These are phyloP conservation scores for Marmota monax DNA, from an alignment of 2,113 vertebrate genomes.

Conservation along the genomic window DNA sequence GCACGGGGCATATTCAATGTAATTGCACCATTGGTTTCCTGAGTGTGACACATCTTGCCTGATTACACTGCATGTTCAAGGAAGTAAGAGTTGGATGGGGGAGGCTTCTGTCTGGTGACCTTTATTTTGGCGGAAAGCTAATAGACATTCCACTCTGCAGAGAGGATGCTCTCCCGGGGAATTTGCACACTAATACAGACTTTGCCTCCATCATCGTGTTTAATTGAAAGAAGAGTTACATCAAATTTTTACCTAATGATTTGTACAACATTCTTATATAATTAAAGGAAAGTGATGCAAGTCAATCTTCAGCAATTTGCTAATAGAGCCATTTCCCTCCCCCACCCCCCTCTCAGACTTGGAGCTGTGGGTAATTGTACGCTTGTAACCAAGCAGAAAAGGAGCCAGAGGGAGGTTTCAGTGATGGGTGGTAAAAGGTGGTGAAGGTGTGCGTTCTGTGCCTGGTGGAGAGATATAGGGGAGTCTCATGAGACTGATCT, in stretches of 20 bases:
- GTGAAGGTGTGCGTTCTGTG: neutral
- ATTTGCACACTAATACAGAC: conserved; percentile 68
- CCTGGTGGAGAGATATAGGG: neutral
- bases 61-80: conserved; percentile 78
- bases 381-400: neutral
- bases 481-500: neutral
- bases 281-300: conserved; percentile 65
- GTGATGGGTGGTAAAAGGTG: too few species aligned
- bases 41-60: conserved; percentile 77
- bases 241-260: conserved; percentile 71
- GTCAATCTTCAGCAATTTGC: conserved; percentile 38
- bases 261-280: conserved; percentile 57
- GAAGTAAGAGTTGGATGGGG: conserved; percentile 71
- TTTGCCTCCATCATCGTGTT: conserved; percentile 82
- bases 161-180: conserved; percentile 77
- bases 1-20: neutral
- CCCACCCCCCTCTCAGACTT: neutral
- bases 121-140: conserved; percentile 86
- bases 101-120: conserved; percentile 83
- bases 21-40: conserved; percentile 72
- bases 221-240: conserved; percentile 79
- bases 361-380: neutral
- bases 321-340: conserved; percentile 6
- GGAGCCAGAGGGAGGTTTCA: fast-evolving
- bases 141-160: conserved; percentile 73